Evolutionary conservation across 2,888 invertebrate genomes (phyloP).

Genomic region (Frankliniella intonsa): DNA sequence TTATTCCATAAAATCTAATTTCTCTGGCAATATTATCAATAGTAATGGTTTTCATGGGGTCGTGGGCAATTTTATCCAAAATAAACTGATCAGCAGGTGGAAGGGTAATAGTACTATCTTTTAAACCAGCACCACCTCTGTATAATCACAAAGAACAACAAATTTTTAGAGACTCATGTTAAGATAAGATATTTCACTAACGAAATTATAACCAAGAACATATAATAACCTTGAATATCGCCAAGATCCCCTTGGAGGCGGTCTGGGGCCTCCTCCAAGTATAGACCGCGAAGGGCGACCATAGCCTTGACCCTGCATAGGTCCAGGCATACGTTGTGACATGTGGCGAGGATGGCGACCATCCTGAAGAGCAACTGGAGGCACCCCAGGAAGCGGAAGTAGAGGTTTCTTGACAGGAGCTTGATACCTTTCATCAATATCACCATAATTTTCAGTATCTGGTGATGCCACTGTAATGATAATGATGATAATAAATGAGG

Average conservation of each 20-base stretch:
- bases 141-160: not conserved
- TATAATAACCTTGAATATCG: not conserved
- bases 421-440: conserved; percentile 53
- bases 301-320: not conserved
- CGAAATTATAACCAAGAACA: too few species aligned
- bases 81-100: conserved; percentile 48
- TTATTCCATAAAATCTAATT: conserved; percentile 80
- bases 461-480: not conserved
- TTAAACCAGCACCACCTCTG: conserved; percentile 28
- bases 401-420: conserved; percentile 40
- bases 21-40: conserved; percentile 77
- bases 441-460: conserved; percentile 44
- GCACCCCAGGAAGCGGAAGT: conserved; percentile 21
- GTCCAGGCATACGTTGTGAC: conserved; percentile 32
- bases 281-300: not conserved
- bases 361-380: conserved; percentile 27
- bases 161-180: not conserved
- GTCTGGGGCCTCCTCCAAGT: not conserved
- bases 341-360: not conserved
- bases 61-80: conserved; percentile 56
- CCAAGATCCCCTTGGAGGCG: not conserved
- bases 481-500: not conserved
- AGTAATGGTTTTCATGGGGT: conserved; percentile 71
- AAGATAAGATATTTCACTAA: too few species aligned
- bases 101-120: conserved; percentile 42